A percentile compares a stretch with the other conserved stretches of the same genome.
Evolutionary conservation across 2,113 vertebrate species (phyloP).

Genomic region (Phylloscopus trochiloides): DNA sequence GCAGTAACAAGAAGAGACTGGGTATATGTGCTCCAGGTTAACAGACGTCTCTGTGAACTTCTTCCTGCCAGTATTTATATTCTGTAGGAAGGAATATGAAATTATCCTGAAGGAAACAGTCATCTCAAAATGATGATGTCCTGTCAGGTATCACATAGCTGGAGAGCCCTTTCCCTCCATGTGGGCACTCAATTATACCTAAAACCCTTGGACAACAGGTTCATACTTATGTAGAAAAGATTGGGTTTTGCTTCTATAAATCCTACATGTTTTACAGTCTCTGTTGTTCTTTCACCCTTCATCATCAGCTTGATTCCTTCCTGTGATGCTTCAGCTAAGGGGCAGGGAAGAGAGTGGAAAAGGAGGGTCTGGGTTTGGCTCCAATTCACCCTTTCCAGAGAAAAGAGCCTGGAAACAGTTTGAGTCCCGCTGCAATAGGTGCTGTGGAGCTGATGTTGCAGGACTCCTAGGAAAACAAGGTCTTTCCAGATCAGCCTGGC

Average conservation of each 20-base stretch:
- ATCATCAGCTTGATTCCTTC: not conserved
- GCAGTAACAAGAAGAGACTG: not conserved
- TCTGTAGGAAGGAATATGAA: not conserved
- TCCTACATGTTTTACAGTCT: not conserved
- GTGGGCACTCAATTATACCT: not conserved
- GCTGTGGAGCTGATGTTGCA: not conserved
- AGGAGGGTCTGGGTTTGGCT: not conserved
- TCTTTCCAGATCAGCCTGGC: not conserved
- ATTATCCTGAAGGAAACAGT: not conserved
- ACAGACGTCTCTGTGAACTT: not conserved
- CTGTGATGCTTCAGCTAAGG: not conserved
- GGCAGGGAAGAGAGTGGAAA: not conserved
- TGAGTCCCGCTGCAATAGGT: not conserved
- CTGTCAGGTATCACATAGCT: fast-evolving
- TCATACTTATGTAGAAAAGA: not conserved
- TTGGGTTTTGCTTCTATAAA: not conserved
- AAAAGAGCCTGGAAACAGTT: not conserved
- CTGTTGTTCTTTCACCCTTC: not conserved
- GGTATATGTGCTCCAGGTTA: not conserved
- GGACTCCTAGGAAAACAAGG: not conserved
- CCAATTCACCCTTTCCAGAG: not conserved
- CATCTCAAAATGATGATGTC: not conserved
- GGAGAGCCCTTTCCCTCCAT: not conserved
- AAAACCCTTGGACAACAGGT: not conserved
- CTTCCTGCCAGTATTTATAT: not conserved